Conservation (phyloP, 1,140 invertebrate species). For the Leptinotarsa texana region DNA sequence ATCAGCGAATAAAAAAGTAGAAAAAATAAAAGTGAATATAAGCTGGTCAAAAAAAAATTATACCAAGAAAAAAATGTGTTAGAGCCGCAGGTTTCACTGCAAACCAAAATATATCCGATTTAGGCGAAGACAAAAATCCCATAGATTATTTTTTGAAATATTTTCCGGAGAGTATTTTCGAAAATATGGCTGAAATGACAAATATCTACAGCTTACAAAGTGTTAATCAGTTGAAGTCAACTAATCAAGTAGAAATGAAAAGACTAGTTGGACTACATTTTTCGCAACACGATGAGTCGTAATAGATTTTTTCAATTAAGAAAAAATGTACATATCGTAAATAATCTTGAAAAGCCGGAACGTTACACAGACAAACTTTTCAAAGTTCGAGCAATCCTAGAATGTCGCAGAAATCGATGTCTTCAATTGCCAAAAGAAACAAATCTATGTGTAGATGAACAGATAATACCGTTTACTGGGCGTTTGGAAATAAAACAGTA, state of each 20-base stretch:
- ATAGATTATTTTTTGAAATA: constrained; percentile 15
- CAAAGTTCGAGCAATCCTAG: neutral
- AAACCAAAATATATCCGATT: neutral
- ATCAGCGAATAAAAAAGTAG: neutral
- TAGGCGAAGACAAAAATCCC: neutral
- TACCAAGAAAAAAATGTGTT: neutral
- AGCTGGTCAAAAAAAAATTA: neutral
- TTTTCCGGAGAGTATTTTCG: neutral
- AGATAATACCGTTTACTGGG: constrained; percentile 27
- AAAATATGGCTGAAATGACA: constrained; percentile 10
- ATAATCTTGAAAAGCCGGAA: constrained; percentile 2
- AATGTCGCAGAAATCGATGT: neutral
- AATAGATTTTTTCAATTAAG: neutral
- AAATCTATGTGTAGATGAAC: constrained; percentile 10
- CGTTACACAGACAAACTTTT: neutral
- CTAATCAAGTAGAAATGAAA: constrained; percentile 7
- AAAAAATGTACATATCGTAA: neutral
- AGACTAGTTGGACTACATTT: constrained; percentile 3
- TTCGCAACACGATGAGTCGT: constrained; percentile 5
- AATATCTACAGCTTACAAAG: neutral
- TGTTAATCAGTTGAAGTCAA: neutral
- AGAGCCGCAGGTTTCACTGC: neutral
- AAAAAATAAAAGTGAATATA: neutral
- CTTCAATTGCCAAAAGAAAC: neutral
- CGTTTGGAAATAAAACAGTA: constrained; percentile 17